These are phyloP conservation scores for Cataglyphis albicans DNA, from an alignment of 2,888 invertebrate species.

Conservation along the genomic window DNA sequence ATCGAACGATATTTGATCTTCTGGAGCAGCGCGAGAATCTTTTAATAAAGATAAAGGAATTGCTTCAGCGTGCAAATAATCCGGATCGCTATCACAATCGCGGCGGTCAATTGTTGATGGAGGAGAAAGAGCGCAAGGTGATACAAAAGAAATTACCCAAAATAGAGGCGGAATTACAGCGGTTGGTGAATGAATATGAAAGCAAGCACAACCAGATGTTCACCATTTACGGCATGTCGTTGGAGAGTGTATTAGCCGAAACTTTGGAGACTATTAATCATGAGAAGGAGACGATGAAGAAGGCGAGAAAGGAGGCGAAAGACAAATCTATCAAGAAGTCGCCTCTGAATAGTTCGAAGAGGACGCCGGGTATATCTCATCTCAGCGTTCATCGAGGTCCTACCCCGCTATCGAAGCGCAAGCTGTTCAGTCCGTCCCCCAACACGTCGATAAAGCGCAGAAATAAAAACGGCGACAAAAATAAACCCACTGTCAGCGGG, in stretches of 20 bases:
- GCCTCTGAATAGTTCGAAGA: conserved; percentile 80
- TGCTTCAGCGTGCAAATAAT: conserved; percentile 92
- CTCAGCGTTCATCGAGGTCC: conserved; percentile 56
- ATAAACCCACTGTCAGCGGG: conserved; percentile 64
- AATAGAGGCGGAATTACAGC: conserved; percentile 89
- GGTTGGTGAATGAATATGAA: conserved; percentile 86
- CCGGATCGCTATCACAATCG: conserved; percentile 95
- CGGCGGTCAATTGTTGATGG: conserved; percentile 94
- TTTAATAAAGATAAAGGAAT: conserved; percentile 92
- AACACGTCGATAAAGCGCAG: conserved; percentile 76
- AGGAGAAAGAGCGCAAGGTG: conserved; percentile 95
- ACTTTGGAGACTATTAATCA: conserved; percentile 89
- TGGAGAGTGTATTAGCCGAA: conserved; percentile 88
- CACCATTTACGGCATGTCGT: conserved; percentile 89
- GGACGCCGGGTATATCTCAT: conserved; percentile 30
- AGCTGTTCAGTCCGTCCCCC: conserved; percentile 78
- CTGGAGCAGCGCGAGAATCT: conserved; percentile 90
- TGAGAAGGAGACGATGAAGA: conserved; percentile 85
- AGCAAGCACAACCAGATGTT: conserved; percentile 87
- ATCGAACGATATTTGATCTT: conserved; percentile 88
- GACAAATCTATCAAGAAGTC: conserved; percentile 77
- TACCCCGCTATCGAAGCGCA: conserved; percentile 76
- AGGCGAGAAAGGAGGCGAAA: conserved; percentile 75
- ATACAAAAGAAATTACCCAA: conserved; percentile 91
- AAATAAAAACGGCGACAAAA: conserved; percentile 72